Base-by-base conservation (phyloP, 2,797 vertebrate genomes). In the Arvicola amphibius region DNA sequence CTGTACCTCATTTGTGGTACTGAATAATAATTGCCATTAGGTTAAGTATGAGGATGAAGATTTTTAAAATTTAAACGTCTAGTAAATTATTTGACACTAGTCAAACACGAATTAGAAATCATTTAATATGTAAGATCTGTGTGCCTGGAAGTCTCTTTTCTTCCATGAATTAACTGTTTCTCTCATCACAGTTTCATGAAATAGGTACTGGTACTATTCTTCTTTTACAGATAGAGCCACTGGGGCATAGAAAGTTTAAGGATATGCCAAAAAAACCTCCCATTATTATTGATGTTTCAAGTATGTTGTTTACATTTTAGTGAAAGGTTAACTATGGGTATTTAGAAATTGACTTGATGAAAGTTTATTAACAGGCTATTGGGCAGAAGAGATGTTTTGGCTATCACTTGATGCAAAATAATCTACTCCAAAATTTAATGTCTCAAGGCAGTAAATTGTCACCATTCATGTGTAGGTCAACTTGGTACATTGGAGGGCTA, bases 51-150 rank as follows among this genome's bases (percentile, higher is more conserved):
- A 91, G 34, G 79, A 94, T 81, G 95, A 77, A 56, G 85, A 91
- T 95, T 80, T 67, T 95, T 85, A 85, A 92, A 95, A 91, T 86
- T 89, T 79, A 76, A 87, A 94, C 65, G 73, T 83, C 73, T 37
- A 27, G 77, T 90, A 43, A 84, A 89, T 59, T 92, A 78, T 9
- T 67, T 88, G 48, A 14, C 37, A 81, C 83, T 10, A 11, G 46
- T 83, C 78, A 43, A 90, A 74, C 56, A 46, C 73, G 17, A 46
- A 46, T 53, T 13, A 14, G 10, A 23, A 65, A 34, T n/a, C n/a
- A 29, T 27, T 85, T 3, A 3, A 12, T n/a, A 7, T 51, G 2
- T 51, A 19, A 32, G 13, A 59, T 76, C 61, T 86, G 12, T 81
- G 93, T 16, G 29, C 77, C 37, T 90, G 61, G 5, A 16, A 10